Evolutionary conservation across 2,113 vertebrate species (phyloP).

Genomic region (Gobius niger): DNA sequence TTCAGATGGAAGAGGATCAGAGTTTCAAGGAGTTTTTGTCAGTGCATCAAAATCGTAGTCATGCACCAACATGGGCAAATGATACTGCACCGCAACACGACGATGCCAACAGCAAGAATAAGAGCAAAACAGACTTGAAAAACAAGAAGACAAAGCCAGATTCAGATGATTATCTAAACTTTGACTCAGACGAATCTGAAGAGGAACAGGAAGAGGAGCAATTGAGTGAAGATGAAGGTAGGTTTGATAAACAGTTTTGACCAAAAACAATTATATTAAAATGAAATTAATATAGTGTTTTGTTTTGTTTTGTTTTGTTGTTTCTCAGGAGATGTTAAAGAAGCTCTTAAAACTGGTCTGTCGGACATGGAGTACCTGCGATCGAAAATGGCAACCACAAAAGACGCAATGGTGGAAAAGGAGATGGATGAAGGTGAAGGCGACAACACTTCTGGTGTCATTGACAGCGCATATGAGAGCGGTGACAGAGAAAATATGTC

Average conservation of each 20-base stretch:
- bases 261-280: not conserved
- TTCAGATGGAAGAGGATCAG: slow-evolving; percentile 84
- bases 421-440: slow-evolving; percentile 23
- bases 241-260: not conserved
- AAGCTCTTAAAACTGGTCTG: slow-evolving; percentile 75
- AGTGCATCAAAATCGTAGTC: slow-evolving; percentile 86
- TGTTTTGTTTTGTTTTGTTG: slow-evolving; percentile 5
- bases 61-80: slow-evolving; percentile 87
- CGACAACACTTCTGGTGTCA: slow-evolving; percentile 17
- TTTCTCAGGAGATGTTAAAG: slow-evolving; percentile 60
- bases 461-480: slow-evolving; percentile 25
- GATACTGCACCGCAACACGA: slow-evolving; percentile 72
- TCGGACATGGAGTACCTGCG: slow-evolving; percentile 96
- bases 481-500: slow-evolving; percentile 30
- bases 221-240: slow-evolving; percentile 41
- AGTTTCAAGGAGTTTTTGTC: slow-evolving; percentile 91
- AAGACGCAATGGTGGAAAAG: slow-evolving; percentile 42
- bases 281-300: not conserved
- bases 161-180: slow-evolving; percentile 90
- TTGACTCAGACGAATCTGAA: slow-evolving; percentile 82
- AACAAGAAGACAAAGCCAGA: slow-evolving; percentile 53
- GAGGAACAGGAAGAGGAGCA: slow-evolving; percentile 54
- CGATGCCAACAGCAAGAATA: slow-evolving; percentile 15
- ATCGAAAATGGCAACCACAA: slow-evolving; percentile 82
- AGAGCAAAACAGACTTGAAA: slow-evolving; percentile 20